These are phyloP conservation scores for Bovichtus diacanthus DNA, from an alignment of 2,797 vertebrate genomes.

Conservation along the genomic window DNA sequence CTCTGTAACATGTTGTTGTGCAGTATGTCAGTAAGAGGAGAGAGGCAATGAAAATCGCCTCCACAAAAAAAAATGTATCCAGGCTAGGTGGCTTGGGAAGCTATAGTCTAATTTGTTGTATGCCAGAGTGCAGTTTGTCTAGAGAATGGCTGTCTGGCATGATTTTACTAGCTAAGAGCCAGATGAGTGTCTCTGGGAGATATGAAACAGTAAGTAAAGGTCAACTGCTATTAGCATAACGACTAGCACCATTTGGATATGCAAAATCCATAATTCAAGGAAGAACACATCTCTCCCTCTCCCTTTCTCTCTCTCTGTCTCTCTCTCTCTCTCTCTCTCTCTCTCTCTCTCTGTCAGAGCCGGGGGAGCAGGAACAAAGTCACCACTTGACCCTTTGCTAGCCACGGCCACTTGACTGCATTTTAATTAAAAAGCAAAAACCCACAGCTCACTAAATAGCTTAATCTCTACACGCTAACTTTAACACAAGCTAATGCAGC, in stretches of 20 bases:
- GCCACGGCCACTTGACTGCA: constrained; percentile 75
- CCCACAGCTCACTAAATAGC: constrained; percentile 64
- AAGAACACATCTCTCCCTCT: constrained; percentile 58
- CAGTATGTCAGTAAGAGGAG: constrained; percentile 11
- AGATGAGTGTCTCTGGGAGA: constrained; percentile 73
- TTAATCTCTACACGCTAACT: constrained; percentile 71
- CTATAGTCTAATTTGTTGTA: constrained; percentile 47
- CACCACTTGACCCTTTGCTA: constrained; percentile 80
- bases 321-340: constrained; percentile 28
- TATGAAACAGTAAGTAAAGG: constrained; percentile 78
- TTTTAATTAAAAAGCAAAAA: constrained; percentile 84
- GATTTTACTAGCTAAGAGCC: constrained; percentile 62
- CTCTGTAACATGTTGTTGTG: constrained; percentile 12
- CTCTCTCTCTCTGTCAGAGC: constrained; percentile 49
- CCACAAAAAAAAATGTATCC: background rate
- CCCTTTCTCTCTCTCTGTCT: constrained; percentile 45
- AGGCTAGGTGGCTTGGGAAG: constrained; percentile 28
- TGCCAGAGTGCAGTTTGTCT: constrained; percentile 47
- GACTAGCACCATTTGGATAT: constrained; percentile 78
- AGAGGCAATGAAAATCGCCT: constrained; percentile 26
- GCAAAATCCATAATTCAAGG: constrained; percentile 79
- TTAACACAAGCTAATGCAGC: constrained; percentile 65
- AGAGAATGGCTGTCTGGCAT: constrained; percentile 49
- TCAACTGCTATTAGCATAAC: constrained; percentile 79
- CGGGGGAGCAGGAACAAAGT: constrained; percentile 78